Evolutionary conservation across 2,797 vertebrate species (phyloP), one percentile per base, ranked within the genome.

Genomic region (Alfaro cultratus): DNA sequence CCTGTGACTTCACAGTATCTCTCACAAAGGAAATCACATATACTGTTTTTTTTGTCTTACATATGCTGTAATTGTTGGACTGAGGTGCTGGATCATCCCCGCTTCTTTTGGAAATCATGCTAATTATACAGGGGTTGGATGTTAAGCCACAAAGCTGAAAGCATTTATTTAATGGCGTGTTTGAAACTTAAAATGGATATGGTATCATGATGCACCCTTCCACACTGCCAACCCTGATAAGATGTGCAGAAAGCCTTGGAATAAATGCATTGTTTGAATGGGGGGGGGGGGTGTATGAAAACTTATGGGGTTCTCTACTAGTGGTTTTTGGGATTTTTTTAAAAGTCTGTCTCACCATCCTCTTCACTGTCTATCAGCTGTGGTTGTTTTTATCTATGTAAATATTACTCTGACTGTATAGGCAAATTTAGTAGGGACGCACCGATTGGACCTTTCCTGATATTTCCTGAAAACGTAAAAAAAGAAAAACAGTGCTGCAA

Each of bases 1-100:
- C 95, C 89, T 93, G 95, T 95, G 95, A 95, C 94, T 94, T 93
- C 76, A 47, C 85, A 90, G 83, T 89, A 81, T 89, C 84, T 84
- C 82, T 80, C 85, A 92, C 92, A 94, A 94, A 93, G 88, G 87
- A 83, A 92, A 89, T 87, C 88, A 87, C 86, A 92, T 86, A 88
- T 87, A 91, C 91, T 92, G 5, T 29, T 60, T 29, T 29, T 45
- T 71, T 93, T 88, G 91, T 93, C 87, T 92, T 91, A 83, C 83
- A 91, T 89, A 87, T 82, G 75, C 75, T 76, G 57, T 94, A 91
- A 95, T 94, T 94, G 92, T 94, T 88, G 88, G 87, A 92, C 81
- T 85, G 90, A 92, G 91, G 85, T 90, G 87, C 80, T 75, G 89
- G 85, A 92, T 90, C 87, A 83, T 64, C 68, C 46, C 71, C 1